Conservation (phyloP, 2,888 invertebrate genomes). For the Himalopsyche kuldschensis region DNA sequence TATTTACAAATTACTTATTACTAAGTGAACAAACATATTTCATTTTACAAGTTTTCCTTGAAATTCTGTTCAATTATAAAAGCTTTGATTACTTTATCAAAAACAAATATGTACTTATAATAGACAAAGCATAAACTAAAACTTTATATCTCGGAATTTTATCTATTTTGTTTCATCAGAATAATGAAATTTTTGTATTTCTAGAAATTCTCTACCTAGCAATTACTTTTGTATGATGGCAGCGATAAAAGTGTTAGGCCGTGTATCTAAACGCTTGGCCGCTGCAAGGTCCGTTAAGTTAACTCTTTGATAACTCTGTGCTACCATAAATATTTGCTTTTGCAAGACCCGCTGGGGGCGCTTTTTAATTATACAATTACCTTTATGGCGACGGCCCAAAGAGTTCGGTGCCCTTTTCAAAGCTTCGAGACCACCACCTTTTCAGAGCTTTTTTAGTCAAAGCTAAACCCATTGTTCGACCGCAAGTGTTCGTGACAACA, state of each 20-base stretch:
- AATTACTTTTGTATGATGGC: not conserved
- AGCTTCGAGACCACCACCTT: not conserved
- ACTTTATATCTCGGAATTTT: no score
- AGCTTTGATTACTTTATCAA: no score
- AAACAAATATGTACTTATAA: no score
- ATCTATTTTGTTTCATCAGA: no score
- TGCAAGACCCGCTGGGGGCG: constrained; percentile 10
- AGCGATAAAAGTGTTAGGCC: not conserved
- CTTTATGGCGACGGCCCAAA: not conserved
- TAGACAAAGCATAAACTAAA: no score
- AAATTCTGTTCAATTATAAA: no score
- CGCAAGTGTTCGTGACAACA: not conserved
- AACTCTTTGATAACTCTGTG: not conserved
- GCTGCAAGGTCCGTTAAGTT: not conserved
- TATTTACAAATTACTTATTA: no score
- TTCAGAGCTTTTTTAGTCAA: constrained; percentile 8
- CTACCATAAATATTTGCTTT: constrained; percentile 22
- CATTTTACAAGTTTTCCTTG: no score
- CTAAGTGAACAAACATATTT: no score
- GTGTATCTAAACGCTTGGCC: not conserved
- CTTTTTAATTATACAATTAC: constrained; percentile 28
- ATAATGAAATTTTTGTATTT: no score
- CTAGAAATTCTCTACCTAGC: not conserved
- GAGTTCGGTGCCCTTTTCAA: constrained; percentile 8
- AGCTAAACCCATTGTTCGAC: not conserved